Conservation (phyloP, 37 sponge, comb jelly and placozoan genomes). For the Beroe forskalii region DNA sequence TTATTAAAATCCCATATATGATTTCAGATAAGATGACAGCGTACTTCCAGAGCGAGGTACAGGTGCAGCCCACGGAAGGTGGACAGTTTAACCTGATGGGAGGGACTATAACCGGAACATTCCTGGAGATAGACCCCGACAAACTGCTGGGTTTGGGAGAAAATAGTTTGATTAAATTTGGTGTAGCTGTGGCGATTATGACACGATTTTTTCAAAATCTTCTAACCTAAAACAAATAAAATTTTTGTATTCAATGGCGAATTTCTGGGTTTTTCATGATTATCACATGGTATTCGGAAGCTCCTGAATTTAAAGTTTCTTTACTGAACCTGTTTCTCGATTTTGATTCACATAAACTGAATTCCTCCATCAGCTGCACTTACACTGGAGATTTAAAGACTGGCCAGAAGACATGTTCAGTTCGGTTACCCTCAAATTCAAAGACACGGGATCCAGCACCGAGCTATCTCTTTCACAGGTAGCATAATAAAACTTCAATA, state of each 20-base stretch:
- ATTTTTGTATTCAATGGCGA: too few species aligned
- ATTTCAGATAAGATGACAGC: conserved; percentile 74
- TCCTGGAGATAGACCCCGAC: conserved; percentile 69
- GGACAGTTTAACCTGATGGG: conserved; percentile 78
- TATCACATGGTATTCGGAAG: too few species aligned
- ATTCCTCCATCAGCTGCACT: background rate
- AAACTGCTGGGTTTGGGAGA: background rate
- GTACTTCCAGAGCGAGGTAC: conserved; percentile 72
- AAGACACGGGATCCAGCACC: conserved; percentile 60
- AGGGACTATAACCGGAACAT: conserved; percentile 86
- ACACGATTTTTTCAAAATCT: too few species aligned
- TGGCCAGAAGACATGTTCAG: conserved; percentile 53
- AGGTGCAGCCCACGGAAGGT: conserved; percentile 74
- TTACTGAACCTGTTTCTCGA: too few species aligned
- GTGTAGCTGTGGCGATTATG: too few species aligned
- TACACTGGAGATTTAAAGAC: conserved; percentile 39
- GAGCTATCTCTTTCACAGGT: conserved; percentile 37
- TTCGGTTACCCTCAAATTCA: conserved; percentile 43
- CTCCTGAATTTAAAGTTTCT: too few species aligned
- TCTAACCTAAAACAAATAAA: too few species aligned
- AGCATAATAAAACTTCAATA: too few species aligned
- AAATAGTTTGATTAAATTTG: too few species aligned
- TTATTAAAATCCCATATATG: too few species aligned
- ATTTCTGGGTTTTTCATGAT: too few species aligned
- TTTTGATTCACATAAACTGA: too few species aligned